Base-by-base conservation (phyloP, 1,140 invertebrate species). In the Hesperophylax magnus region DNA sequence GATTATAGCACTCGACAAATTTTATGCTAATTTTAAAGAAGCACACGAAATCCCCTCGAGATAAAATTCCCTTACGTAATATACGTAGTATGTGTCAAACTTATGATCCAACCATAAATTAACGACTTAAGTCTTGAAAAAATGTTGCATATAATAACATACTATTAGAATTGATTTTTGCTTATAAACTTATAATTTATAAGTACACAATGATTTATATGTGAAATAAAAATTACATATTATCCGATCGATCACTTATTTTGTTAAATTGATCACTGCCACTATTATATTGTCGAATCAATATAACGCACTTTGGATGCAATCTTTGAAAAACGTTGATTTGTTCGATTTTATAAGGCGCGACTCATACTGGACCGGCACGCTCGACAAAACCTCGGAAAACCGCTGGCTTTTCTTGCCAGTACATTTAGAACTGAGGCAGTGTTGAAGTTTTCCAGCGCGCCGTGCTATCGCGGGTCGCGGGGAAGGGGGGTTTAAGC, bases 401-500 rank as follows among this genome's bases (percentile, higher is more conserved):
- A 81, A 81, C 72, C 72, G 34, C 58, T 75, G 60, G 39, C 69
- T 80, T 80, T 80, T 80, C 79, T 24, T 61, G 79, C 34, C 79
- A 65, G 71, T 76, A 76, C 79, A 24, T 20, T 14, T 6, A 27
- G 74, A 53, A 81, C 79, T 81, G 79, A 72, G 8, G 39, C 67
- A 11, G 27, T n/a, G 18, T 54, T 31, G 27, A 31, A 81, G 65
- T 81, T 81, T 81, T 75, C 79, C 79, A 74, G 53, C 71, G 47
- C 18, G 74, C 20, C 52, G 39, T 27, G 8, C 20, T 47, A 31
- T 39, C 20, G 52, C 67, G 65, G 24, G n/a, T 31, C 61, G 77
- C 34, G 34, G 31, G 39, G 34, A 15, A 8, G n/a, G 39, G 34
- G 27, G 76, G 20, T 34, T 60, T 22, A 24, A 77, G 4, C 60